A percentile compares a stretch with the other conserved stretches of the same genome.
Evolutionary conservation across 1,140 invertebrate genomes (phyloP).

Genomic region (Yoshiicerus persimilis): DNA sequence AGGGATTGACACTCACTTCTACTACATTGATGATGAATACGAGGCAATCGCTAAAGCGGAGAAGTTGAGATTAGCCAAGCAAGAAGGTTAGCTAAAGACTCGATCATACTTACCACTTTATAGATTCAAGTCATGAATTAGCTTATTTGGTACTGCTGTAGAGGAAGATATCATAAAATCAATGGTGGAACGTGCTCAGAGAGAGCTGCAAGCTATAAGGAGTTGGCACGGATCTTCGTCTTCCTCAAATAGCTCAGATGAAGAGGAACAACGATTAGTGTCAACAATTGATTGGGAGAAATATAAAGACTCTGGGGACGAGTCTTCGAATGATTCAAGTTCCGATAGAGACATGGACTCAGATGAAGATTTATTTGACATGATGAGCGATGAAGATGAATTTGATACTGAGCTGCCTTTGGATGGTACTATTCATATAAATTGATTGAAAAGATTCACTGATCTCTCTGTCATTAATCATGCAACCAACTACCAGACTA

Average conservation of each 20-base stretch:
- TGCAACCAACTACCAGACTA: not conserved
- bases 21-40: conserved; percentile 42
- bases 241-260: conserved; percentile 32
- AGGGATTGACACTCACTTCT: conserved; percentile 25
- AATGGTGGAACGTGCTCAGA: not conserved
- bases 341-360: conserved; percentile 18
- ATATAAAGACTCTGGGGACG: conserved; percentile 23
- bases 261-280: not conserved
- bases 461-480: not conserved
- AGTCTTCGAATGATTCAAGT: not conserved
- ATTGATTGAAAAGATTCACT: not conserved
- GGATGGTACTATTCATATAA: not conserved
- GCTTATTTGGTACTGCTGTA: not conserved
- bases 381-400: conserved; percentile 33
- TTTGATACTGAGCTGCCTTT: conserved; percentile 34
- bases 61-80: not conserved
- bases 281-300: conserved; percentile 16
- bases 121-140: not conserved
- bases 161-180: conserved; percentile 25
- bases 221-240: conserved; percentile 21
- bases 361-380: conserved; percentile 25
- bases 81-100: conserved; percentile 8
- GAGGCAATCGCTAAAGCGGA: conserved; percentile 15
- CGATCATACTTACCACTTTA: not conserved
- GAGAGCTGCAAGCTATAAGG: not conserved